phyloP scores from a whole-genome alignment of 1,140 invertebrate species.

The Heliothis subflexa region DNA sequence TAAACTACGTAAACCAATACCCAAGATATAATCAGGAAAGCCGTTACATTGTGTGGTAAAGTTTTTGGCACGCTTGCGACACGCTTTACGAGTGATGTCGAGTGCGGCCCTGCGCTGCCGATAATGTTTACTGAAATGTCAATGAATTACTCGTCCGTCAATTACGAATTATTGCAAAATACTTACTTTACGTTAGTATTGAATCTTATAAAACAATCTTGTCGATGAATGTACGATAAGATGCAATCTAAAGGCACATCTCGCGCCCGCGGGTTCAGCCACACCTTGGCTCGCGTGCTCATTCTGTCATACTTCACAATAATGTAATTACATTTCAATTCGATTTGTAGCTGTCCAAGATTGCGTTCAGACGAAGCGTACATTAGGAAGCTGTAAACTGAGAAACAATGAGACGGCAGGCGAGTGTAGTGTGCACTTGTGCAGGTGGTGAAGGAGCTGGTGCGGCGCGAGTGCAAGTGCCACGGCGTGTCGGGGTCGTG shows the following conservation, averaged over 20 bases:
- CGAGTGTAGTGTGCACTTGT: constrained; percentile 31
- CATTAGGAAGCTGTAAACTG: too few relatives aligned
- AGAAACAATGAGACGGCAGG: too few relatives aligned
- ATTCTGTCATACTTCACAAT: background rate
- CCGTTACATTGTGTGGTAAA: background rate
- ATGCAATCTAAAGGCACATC: too few relatives aligned
- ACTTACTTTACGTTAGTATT: too few relatives aligned
- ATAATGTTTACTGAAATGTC: constrained; percentile 7
- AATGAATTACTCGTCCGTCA: background rate
- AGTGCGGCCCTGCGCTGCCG: background rate
- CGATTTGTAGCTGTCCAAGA: background rate
- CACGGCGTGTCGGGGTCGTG: constrained; percentile 98
- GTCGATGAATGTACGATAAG: too few relatives aligned
- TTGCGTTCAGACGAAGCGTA: background rate
- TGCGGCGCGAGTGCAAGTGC: constrained; percentile 96
- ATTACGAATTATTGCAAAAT: too few relatives aligned
- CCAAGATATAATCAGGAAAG: constrained; percentile 4
- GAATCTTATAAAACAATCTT: too few relatives aligned
- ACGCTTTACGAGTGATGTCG: background rate
- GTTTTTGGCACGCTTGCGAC: background rate
- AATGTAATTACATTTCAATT: background rate
- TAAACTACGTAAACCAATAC: background rate
- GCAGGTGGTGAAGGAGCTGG: constrained; percentile 94
- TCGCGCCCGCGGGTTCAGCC: background rate
- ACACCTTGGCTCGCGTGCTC: background rate